These are phyloP conservation scores for Stenchaetothrips biformis DNA, from an alignment of 2,888 invertebrate species.

Conservation along the genomic window DNA sequence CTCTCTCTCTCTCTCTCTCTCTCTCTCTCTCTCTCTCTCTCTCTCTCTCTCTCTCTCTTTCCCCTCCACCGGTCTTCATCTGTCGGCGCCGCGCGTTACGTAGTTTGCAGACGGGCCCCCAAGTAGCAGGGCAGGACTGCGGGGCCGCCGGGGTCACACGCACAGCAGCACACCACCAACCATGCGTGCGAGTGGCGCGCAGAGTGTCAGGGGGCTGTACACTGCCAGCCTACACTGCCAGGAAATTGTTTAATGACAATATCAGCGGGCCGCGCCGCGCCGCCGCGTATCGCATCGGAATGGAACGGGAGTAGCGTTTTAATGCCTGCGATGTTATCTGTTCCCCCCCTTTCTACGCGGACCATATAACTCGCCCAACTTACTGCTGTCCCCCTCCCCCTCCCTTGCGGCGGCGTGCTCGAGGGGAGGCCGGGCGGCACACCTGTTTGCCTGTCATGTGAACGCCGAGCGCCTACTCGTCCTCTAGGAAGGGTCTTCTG, in stretches of 20 bases:
- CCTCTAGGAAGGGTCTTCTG: too few relatives aligned
- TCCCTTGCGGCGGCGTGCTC: neutral
- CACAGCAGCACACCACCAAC: neutral
- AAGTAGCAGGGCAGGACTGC: neutral
- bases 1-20: too few relatives aligned
- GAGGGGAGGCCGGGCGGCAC: too few relatives aligned
- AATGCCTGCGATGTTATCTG: constrained; percentile 16
- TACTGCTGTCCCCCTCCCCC: neutral
- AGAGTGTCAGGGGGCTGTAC: too few relatives aligned
- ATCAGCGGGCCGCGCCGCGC: constrained; percentile 4
- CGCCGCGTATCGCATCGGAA: constrained; percentile 18
- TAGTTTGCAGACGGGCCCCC: too few relatives aligned
- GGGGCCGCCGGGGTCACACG: neutral
- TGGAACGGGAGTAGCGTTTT: constrained; percentile 16
- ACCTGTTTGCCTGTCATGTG: too few relatives aligned
- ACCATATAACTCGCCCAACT: neutral
- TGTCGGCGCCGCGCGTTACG: too few relatives aligned
- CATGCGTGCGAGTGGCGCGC: neutral
- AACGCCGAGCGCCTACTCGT: too few relatives aligned
- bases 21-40: neutral
- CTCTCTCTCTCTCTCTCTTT: neutral
- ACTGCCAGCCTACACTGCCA: neutral
- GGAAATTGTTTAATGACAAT: constrained; percentile 25
- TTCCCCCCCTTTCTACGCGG: neutral
- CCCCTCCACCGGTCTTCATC: too few relatives aligned